Conservation (phyloP, 2,113 vertebrate species). For the Phaethornis superciliosus region DNA sequence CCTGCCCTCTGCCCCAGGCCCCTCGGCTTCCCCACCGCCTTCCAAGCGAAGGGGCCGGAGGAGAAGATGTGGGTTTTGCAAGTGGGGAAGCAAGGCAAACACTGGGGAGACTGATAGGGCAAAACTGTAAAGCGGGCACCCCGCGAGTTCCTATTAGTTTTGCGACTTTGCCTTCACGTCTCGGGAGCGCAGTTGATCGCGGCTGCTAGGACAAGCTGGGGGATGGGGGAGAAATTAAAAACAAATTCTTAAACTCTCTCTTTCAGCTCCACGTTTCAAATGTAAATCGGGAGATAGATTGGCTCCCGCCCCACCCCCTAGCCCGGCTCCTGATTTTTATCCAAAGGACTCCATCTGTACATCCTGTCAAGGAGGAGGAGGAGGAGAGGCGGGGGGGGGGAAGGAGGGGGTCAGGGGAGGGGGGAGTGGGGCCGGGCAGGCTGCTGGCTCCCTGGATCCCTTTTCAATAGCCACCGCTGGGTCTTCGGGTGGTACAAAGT, state of each 20-base stretch:
- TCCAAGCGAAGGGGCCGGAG: background rate
- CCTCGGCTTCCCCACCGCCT: background rate
- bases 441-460: background rate
- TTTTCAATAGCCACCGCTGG: slow-evolving; percentile 4
- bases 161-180: slow-evolving; percentile 52
- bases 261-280: slow-evolving; percentile 45
- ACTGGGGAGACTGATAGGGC: slow-evolving; percentile 46
- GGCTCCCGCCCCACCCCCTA: slow-evolving; percentile 63
- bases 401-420: background rate
- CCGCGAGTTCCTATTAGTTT: slow-evolving; percentile 68
- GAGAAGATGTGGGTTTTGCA: background rate
- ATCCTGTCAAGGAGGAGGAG: slow-evolving; percentile 40
- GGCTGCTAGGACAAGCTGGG: slow-evolving; percentile 22
- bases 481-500: slow-evolving; percentile 34
- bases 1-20: fast-evolving
- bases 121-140: slow-evolving; percentile 10
- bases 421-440: background rate
- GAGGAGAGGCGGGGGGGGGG: background rate
- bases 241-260: slow-evolving; percentile 1
- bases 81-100: background rate
- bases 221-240: background rate
- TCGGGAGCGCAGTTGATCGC: slow-evolving; percentile 33
- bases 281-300: slow-evolving; percentile 58
- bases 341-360: slow-evolving; percentile 66
- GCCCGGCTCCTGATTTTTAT: slow-evolving; percentile 42